Evolutionary conservation across 2,113 vertebrate genomes (phyloP).

Genomic region (Leptosomus discolor): DNA sequence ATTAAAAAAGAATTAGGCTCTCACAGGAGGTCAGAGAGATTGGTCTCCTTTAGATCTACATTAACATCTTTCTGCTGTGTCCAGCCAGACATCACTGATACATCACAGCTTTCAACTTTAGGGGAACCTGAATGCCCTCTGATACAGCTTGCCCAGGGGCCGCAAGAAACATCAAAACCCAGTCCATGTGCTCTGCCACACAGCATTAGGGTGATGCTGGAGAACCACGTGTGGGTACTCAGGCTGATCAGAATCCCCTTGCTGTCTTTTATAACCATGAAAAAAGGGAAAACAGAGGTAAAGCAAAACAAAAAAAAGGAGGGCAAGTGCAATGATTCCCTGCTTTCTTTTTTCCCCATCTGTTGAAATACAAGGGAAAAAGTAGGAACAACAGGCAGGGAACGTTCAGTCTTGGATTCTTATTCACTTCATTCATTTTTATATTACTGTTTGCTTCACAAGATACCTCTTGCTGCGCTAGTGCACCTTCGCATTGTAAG

Average conservation of each 20-base stretch:
- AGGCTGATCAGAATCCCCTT: not conserved
- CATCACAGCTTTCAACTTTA: not conserved
- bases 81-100: not conserved
- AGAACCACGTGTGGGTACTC: not conserved
- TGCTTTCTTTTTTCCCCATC: not conserved
- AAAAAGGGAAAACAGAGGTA: not conserved
- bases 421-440: not conserved
- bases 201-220: fast-evolving
- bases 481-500: not conserved
- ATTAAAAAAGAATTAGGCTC: not conserved
- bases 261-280: not conserved
- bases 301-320: not conserved
- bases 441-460: not conserved
- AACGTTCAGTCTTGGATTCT: not conserved
- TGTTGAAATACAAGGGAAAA: not conserved
- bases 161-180: not conserved
- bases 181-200: not conserved
- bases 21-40: not conserved
- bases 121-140: not conserved
- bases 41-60: not conserved
- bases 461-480: not conserved
- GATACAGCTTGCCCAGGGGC: not conserved
- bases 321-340: not conserved
- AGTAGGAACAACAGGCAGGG: not conserved
- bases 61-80: not conserved